Conservation (phyloP, 2,113 vertebrate genomes). For the Entelurus aequoreus region DNA sequence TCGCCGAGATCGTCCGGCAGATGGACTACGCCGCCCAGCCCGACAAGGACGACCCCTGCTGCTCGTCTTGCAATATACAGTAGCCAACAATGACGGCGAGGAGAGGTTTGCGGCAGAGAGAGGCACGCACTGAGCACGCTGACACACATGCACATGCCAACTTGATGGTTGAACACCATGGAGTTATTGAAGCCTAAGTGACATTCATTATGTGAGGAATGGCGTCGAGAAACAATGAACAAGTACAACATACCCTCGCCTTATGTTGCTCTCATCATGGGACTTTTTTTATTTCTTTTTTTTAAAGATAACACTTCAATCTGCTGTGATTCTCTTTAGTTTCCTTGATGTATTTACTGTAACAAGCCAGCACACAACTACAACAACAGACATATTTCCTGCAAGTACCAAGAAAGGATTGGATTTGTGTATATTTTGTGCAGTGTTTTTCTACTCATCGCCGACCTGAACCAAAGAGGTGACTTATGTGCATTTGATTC, state of each 20-base stretch:
- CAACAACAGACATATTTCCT: conserved; percentile 10
- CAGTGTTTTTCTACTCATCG: conserved; percentile 44
- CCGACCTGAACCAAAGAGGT: conserved; percentile 64
- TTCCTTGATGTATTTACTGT: conserved; percentile 6
- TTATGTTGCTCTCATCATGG: conserved; percentile 49
- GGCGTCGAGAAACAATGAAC: conserved; percentile 43
- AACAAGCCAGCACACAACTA: conserved; percentile 14
- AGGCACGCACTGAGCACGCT: conserved; percentile 36
- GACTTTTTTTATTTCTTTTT: neutral
- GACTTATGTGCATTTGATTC: conserved; percentile 51
- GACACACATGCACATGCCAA: conserved; percentile 33
- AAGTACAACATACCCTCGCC: conserved; percentile 58
- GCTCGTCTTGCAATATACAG: conserved; percentile 98
- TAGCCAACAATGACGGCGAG: conserved; percentile 66
- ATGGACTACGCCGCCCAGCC: conserved; percentile 99
- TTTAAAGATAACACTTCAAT: neutral
- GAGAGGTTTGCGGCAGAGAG: conserved; percentile 28
- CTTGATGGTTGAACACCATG: conserved; percentile 45
- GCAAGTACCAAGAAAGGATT: conserved; percentile 44
- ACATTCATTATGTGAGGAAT: conserved; percentile 44
- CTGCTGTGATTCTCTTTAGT: conserved; percentile 1
- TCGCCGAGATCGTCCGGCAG: conserved; percentile 97
- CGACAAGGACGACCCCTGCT: conserved; percentile 97
- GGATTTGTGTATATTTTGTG: conserved; percentile 40
- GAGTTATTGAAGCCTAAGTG: conserved; percentile 49